Base-by-base conservation (phyloP, 1,140 invertebrate genomes). In the Leptinotarsa lineolata region DNA sequence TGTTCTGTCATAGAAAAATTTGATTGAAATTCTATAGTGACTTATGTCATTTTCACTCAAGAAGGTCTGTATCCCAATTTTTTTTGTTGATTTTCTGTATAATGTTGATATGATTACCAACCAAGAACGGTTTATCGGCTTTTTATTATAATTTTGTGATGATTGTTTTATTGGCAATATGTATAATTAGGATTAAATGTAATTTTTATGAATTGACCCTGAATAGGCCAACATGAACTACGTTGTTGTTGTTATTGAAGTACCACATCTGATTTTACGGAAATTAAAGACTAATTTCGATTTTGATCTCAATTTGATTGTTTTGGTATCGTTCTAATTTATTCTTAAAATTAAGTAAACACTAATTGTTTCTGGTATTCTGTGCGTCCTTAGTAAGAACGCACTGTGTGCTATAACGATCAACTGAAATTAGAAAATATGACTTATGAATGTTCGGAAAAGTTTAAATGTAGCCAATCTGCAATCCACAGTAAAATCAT, bases 231-330 rank as follows among this genome's bases (percentile, higher is more conserved):
- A 15, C 48, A n/a, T 15, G 15, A 54, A 54, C n/a, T 16, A 16
- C 45, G 5, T 46, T 54, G 48, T 54, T 54, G 48, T 30, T 30
- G 30, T 39, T 39, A 39, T 39, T 39, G 30, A 39, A 39, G 30
- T 54, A 54, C 48, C 48, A 54, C 48, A 54, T 54, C 48, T 54
- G 48, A 54, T 54, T 54, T 16, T 54, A 54, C 15, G 48, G 48
- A 54, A 54, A 54, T 54, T 54, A 54, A 54, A 54, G 48, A 54
- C 48, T 54, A 54, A 54, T 54, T 54, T 54, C 48, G 48, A 15
- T 54, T 54, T 18, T 54, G 48, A 54, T 54, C 48, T 54, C 48
- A 54, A 54, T 54, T 54, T 54, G 30, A 39, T 39, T 39, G 48
- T 54, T 54, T 54, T 54, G 48, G 48, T 54, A 54, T 54, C 11